Conservation (phyloP, 2,888 invertebrate species). For the Brenthis ino region DNA sequence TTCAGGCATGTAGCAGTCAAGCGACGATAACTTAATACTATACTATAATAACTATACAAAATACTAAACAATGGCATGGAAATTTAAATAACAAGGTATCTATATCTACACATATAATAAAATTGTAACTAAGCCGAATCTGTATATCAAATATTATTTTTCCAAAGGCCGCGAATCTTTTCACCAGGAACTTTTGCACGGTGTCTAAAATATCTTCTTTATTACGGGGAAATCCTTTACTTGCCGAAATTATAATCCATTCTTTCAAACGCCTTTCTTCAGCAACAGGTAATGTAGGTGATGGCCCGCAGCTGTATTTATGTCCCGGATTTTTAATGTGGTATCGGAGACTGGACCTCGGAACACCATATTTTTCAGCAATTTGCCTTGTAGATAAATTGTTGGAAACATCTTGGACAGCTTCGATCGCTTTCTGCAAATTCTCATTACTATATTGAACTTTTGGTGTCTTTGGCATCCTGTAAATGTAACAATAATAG, state of each 20-base stretch:
- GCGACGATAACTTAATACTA: no score
- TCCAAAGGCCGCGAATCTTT: no score
- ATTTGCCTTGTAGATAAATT: conserved; percentile 6
- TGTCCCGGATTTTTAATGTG: conserved; percentile 1
- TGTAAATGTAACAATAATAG: no score
- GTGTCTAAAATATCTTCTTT: conserved; percentile 2
- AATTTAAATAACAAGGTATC: no score
- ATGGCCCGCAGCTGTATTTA: neutral
- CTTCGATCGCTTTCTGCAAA: neutral
- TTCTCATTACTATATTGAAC: no score
- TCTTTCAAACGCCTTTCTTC: conserved; percentile 19
- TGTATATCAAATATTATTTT: no score
- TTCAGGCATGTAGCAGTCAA: conserved; percentile 10
- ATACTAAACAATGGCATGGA: no score
- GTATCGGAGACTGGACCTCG: conserved; percentile 1
- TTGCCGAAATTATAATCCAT: conserved; percentile 14
- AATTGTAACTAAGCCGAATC: no score
- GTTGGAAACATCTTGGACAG: conserved; percentile 3
- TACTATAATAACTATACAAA: no score
- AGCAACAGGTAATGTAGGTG: conserved; percentile 8
- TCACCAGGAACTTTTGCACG: conserved; percentile 1
- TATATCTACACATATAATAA: no score
- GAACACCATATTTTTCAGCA: neutral
- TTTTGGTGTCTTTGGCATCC: no score
- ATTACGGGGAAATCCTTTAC: neutral